Base-by-base conservation (phyloP, 2,888 invertebrate genomes). In the Heliconius cydno region DNA sequence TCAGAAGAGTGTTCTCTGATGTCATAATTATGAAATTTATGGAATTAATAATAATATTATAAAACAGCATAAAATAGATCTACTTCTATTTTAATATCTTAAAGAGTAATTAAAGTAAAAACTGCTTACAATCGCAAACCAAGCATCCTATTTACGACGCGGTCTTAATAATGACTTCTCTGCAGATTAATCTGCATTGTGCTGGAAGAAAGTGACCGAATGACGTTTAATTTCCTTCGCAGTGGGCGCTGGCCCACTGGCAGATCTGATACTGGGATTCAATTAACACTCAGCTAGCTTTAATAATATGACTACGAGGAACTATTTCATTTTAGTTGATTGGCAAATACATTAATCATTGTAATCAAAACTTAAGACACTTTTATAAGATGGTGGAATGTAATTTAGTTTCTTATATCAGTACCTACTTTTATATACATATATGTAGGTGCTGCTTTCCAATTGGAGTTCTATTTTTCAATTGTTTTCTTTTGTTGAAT, bases 161-260 rank as follows among this genome's bases (percentile, higher is more conserved):
- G 71, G 83, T 83, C 83, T 84, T 82, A 84, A 86, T 84, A 84
- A 86, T 84, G 82, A 84, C 84, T 85, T 84, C 85, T 85, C 86
- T 84, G 81, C 80, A 85, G 86, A 86, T 88, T 87, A 86, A 87
- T 87, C 86, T 85, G 86, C 87, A 90, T 92, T 91, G 92, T 91
- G 85, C 84, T 82, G 78, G 87, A 94, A 92, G 93, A 92, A 93
- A 91, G 89, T 92, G 90, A 85, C 87, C 89, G 90, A 90, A 91
- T 92, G 93, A 94, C 94, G 92, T 94, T 94, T 94, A 94, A 94
- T 94, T 94, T 94, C 94, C 95, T 93, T 85, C 86, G 82, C 84
- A 85, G 86, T 85, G 86, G 85, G 85, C 86, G 84, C 86, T 85
- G 85, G 84, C 86, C 87, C 85, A 87, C 87, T 87, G 86, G 82